Evolutionary conservation across 2,888 invertebrate species (phyloP).

Genomic region (Erebia ligea): DNA sequence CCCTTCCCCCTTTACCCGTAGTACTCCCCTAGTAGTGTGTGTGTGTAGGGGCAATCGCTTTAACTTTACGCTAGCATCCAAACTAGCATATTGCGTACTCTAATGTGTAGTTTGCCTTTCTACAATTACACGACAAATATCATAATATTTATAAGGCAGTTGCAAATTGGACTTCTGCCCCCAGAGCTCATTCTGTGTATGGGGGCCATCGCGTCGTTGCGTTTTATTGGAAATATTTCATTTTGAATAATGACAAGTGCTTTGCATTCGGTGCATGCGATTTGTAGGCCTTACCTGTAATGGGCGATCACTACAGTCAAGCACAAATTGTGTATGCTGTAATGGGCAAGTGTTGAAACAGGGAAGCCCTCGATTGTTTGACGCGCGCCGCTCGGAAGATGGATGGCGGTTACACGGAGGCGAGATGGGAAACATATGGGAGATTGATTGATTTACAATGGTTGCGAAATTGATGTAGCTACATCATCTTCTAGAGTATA

Average conservation of each 20-base stretch:
- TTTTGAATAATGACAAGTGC: too few species aligned
- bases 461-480: constrained; percentile 27
- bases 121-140: too few species aligned
- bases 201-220: too few species aligned
- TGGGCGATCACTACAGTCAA: neutral
- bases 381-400: constrained; percentile 49
- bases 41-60: too few species aligned
- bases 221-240: neutral
- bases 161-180: too few species aligned
- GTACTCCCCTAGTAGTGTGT: too few species aligned
- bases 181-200: neutral
- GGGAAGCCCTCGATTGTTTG: constrained; percentile 53
- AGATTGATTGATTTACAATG: constrained; percentile 34
- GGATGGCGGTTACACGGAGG: constrained; percentile 42
- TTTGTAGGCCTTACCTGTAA: neutral
- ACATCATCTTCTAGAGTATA: constrained; percentile 19
- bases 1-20: too few species aligned
- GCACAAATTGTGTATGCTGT: constrained; percentile 46
- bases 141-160: too few species aligned
- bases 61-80: too few species aligned
- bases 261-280: neutral
- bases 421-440: constrained; percentile 32
- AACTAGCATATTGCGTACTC: too few species aligned
- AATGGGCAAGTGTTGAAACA: constrained; percentile 55
- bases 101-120: too few species aligned